These are phyloP conservation scores for Xerus inauris DNA, from an alignment of 2,113 vertebrate species.

Conservation along the genomic window DNA sequence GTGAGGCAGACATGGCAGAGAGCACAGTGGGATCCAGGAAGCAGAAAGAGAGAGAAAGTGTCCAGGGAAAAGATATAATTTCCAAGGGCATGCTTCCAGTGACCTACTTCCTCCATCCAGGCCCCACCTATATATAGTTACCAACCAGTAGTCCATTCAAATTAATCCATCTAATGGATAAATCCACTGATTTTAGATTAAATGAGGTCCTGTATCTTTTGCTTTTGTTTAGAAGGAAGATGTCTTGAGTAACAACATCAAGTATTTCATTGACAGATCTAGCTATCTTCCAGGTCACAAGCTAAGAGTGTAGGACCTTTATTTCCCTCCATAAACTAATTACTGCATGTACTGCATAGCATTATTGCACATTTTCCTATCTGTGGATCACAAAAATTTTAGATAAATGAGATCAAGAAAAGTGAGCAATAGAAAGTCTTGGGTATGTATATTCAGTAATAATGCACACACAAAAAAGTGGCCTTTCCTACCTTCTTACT, in stretches of 20 bases:
- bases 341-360: not conserved
- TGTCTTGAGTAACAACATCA: not conserved
- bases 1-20: too few species aligned
- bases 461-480: not conserved
- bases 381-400: not conserved
- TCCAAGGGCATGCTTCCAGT: too few species aligned
- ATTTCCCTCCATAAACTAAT: not conserved
- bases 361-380: not conserved
- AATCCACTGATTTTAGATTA: not conserved
- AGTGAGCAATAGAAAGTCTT: not conserved
- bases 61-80: too few species aligned
- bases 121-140: too few species aligned
- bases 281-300: not conserved
- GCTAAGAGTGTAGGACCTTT: not conserved
- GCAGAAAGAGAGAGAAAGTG: too few species aligned
- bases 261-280: not conserved
- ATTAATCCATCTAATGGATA: too few species aligned
- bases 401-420: not conserved
- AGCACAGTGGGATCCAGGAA: too few species aligned
- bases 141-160: too few species aligned
- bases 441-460: not conserved
- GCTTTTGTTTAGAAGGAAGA: not conserved
- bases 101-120: too few species aligned
- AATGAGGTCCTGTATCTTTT: not conserved
- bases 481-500: not conserved